Percentiles rank a stretch among this genome's conserved stretches.
Conservation (phyloP, 2,888 invertebrate species). For the Julus scandinavius region DNA sequence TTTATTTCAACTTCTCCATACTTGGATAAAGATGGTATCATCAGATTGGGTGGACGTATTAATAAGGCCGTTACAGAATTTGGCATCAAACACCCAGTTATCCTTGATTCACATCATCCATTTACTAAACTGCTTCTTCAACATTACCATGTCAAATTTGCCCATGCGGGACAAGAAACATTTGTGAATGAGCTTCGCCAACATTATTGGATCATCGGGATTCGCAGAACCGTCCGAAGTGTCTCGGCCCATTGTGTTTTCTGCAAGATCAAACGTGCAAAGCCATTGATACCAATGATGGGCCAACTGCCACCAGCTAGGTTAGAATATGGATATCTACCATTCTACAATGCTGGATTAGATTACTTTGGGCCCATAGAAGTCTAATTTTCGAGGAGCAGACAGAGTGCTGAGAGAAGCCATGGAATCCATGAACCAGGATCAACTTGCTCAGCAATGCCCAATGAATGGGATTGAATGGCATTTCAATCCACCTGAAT, state of each 20-base stretch:
- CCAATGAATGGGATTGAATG: constrained; percentile 53
- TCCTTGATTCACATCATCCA: neutral
- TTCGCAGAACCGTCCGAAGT: neutral
- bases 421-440: neutral
- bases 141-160: neutral
- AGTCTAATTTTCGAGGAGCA: neutral
- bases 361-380: neutral
- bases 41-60: too few species aligned
- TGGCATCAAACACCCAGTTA: neutral
- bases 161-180: neutral
- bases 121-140: neutral
- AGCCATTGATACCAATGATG: neutral
- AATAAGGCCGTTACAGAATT: too few species aligned
- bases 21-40: neutral
- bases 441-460: neutral
- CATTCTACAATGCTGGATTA: neutral
- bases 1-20: too few species aligned
- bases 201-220: neutral
- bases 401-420: neutral
- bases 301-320: neutral
- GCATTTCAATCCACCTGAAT: constrained; percentile 58
- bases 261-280: neutral
- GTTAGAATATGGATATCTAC: neutral
- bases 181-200: neutral
- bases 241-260: neutral